These are phyloP conservation scores for Clepsis dumicolana DNA, from an alignment of 2,888 invertebrate species.

Conservation along the genomic window DNA sequence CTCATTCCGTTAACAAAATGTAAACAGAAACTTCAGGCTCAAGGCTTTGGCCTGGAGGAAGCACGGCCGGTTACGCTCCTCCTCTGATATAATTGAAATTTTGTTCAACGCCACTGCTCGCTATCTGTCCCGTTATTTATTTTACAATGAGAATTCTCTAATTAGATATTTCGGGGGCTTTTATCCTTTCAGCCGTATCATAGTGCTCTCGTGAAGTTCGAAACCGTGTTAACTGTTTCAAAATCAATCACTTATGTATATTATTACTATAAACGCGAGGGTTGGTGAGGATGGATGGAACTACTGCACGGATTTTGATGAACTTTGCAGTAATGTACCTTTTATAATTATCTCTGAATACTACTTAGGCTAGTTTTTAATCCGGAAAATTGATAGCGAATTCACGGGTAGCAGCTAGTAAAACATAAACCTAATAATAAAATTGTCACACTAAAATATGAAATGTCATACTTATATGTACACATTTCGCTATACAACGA, in stretches of 20 bases:
- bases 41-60: conserved; percentile 58
- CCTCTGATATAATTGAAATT: conserved; percentile 77
- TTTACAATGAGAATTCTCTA: conserved; percentile 65
- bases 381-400: too few relatives aligned
- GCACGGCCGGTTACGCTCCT: conserved; percentile 59
- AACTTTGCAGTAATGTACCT: too few relatives aligned
- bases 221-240: not conserved
- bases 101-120: conserved; percentile 66
- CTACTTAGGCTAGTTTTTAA: too few relatives aligned
- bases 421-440: too few relatives aligned
- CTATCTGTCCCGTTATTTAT: conserved; percentile 65
- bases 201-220: conserved; percentile 11
- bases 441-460: not conserved
- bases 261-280: too few relatives aligned
- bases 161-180: conserved; percentile 59
- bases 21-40: conserved; percentile 73
- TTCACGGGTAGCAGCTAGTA: too few relatives aligned
- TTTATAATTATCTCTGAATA: too few relatives aligned
- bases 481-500: not conserved
- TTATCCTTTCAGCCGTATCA: conserved; percentile 47
- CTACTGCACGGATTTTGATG: too few relatives aligned
- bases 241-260: too few relatives aligned
- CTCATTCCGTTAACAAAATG: conserved; percentile 80
- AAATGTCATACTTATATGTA: not conserved
- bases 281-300: too few relatives aligned